Percentiles rank a stretch among this genome's conserved stretches.
phyloP scores from a whole-genome alignment of 2,797 vertebrate genomes.

The Smutsia temminckii region DNA sequence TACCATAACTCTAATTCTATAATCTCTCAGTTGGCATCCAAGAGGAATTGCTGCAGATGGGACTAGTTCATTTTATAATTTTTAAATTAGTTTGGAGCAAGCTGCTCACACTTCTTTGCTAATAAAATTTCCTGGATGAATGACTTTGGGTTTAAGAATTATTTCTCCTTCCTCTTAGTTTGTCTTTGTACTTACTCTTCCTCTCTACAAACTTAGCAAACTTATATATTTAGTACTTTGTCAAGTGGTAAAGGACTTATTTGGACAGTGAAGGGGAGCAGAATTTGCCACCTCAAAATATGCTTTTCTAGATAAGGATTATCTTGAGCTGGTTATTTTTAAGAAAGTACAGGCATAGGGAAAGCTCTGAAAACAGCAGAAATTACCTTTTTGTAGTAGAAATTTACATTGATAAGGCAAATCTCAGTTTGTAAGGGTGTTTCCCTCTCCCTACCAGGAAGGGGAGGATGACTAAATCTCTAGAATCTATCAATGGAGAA shows the following conservation, averaged over 20 bases:
- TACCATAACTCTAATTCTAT: conserved; percentile 2
- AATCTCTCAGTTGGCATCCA: background rate
- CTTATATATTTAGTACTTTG: background rate
- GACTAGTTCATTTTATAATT: conserved; percentile 6
- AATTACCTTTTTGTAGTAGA: background rate
- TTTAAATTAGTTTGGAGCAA: conserved; percentile 44
- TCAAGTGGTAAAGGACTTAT: background rate
- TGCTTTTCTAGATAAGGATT: background rate
- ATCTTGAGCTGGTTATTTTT: background rate
- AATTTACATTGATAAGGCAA: background rate
- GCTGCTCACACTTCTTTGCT: conserved; percentile 34
- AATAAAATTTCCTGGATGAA: conserved; percentile 53
- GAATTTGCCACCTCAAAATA: background rate
- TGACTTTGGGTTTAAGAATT: conserved; percentile 23
- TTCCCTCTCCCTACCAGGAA: background rate
- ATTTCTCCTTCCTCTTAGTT: background rate
- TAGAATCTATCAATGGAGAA: background rate
- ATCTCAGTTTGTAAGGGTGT: background rate
- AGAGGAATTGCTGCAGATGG: conserved; percentile 4
- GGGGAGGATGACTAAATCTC: background rate
- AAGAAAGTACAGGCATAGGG: background rate
- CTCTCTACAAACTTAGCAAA: background rate
- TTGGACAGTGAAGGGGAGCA: background rate
- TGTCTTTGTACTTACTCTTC: background rate
- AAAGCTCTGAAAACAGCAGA: background rate